Evolutionary conservation across 2,113 vertebrate species (phyloP), one percentile per base, ranked within the genome.

Genomic region (Seriola rivoliana): DNA sequence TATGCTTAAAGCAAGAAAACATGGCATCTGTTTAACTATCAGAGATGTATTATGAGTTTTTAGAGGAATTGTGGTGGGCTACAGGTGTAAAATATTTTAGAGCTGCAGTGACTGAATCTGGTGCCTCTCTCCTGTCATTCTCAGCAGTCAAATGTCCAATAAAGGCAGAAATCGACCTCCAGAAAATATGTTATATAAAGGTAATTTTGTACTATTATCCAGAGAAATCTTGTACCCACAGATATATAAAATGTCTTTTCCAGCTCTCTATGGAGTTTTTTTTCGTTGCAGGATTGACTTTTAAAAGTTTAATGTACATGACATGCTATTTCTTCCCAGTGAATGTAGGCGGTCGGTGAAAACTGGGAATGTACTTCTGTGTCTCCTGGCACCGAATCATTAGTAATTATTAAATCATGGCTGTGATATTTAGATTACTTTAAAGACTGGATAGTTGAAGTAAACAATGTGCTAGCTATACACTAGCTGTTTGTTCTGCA

Each of bases 371-470:
- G 76, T 74, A 63, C 63, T 36, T 80, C 59, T 55, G 9, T 85
- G 72, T 85, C 59, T 82, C 59, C 40, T 90, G 85, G 81, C 81
- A 48, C 64, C 23, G 17, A 79, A 57, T 90, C 57, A 78, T 75
- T 46, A 72, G 63, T 84, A 67, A 82, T 83, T 85, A 90, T 87
- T 89, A 74, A 78, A 79, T 90, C 54, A 82, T 73, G 50, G 17
- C 48, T 82, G 62, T 75, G 38, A 68, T 81, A 72, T 91, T 86
- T 88, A 57, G 62, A 68, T 86, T 62, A 82, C 69, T 85, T 68
- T 76, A 64, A 55, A 54, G 62, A 66, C 72, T 14, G 12, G 25
- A 38, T 25, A 59, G 71, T 64, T 81, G 8, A 89, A 62, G 73
- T 86, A 66, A 91, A 91, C 71, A 75, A n/a, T 62, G 59, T 23